Base-by-base conservation (phyloP, 1,140 invertebrate genomes). In the Paramacrobiotus metropolitanus region DNA sequence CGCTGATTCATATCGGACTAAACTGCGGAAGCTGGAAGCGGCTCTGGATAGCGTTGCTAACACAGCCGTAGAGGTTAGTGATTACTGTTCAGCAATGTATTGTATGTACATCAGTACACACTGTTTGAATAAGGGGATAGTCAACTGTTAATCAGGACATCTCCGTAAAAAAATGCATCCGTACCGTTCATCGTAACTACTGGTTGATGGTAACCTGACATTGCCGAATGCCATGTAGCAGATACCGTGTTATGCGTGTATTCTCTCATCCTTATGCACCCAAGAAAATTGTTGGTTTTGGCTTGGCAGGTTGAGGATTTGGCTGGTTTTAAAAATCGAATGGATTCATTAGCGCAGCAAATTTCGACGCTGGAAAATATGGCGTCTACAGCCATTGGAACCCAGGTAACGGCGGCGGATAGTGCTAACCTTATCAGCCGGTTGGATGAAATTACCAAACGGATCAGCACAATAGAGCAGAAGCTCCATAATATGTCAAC, bases 181-280 rank as follows among this genome's bases (percentile, higher is more conserved):
- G n/a, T n/a, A n/a, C n/a, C n/a, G n/a, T n/a, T n/a, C n/a, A n/a
- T n/a, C n/a, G n/a, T n/a, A n/a, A n/a, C n/a, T n/a, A n/a, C n/a
- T n/a, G n/a, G n/a, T n/a, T n/a, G n/a, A n/a, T n/a, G n/a, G n/a
- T n/a, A n/a, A n/a, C n/a, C n/a, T n/a, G n/a, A n/a, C n/a, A n/a
- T n/a, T n/a, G n/a, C n/a, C n/a, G n/a, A n/a, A n/a, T n/a, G n/a
- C n/a, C n/a, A n/a, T n/a, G n/a, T n/a, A n/a, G n/a, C n/a, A n/a
- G n/a, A n/a, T n/a, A n/a, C n/a, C n/a, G n/a, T n/a, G n/a, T n/a
- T n/a, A n/a, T n/a, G n/a, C n/a, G n/a, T n/a, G n/a, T n/a, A n/a
- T n/a, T 80, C 65, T 86, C 87, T 0, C 84, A 83, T 4, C 81
- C 86, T 0, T 83, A 87, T 45, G 82, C 87, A 63, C 86, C 91